These are phyloP conservation scores for Sitta carolinensis DNA, from an alignment of 2,797 vertebrate genomes.

Conservation along the genomic window DNA sequence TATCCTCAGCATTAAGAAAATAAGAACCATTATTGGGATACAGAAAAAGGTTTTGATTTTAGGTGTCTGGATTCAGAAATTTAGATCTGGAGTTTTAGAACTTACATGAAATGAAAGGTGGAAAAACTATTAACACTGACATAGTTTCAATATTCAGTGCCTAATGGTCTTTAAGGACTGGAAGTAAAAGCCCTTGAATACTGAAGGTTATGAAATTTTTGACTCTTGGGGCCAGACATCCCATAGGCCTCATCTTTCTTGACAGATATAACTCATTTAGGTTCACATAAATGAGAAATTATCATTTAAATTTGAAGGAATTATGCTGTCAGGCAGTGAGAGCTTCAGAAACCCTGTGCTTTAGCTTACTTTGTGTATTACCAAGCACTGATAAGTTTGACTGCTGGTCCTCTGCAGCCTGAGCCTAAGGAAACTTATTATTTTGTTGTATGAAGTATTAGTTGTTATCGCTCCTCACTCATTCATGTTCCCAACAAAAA, in stretches of 20 bases:
- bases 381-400: not conserved
- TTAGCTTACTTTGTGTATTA: not conserved
- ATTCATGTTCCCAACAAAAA: not conserved
- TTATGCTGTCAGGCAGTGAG: not conserved
- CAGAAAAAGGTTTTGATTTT: not conserved
- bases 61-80: not conserved
- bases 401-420: not conserved
- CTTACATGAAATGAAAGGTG: not conserved
- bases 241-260: not conserved
- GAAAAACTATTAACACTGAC: not conserved
- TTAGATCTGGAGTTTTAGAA: not conserved
- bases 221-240: not conserved
- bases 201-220: not conserved
- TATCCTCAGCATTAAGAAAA: not conserved
- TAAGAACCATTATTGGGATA: not conserved
- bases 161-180: not conserved
- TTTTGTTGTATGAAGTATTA: not conserved
- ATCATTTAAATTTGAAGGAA: not conserved
- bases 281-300: not conserved
- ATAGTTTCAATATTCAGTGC: not conserved
- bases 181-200: not conserved
- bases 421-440: not conserved
- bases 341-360: not conserved
- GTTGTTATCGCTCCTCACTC: not conserved
- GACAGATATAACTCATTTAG: not conserved